These are phyloP conservation scores for Catharus fuscescens DNA, from an alignment of 2,113 vertebrate genomes.

Conservation along the genomic window DNA sequence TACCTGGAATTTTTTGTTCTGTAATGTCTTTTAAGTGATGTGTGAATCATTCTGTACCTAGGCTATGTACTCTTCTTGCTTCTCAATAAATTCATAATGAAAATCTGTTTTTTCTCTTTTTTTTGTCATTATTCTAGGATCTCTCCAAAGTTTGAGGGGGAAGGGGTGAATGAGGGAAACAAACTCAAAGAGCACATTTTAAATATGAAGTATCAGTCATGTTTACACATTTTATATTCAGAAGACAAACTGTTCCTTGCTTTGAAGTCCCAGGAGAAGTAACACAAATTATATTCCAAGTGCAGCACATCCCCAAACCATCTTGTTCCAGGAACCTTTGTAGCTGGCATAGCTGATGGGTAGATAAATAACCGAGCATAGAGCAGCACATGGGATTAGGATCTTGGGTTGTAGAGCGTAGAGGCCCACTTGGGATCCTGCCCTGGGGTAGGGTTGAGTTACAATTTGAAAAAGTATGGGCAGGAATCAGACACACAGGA, in stretches of 20 bases:
- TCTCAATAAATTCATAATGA: conserved; percentile 45
- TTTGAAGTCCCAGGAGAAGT: not conserved
- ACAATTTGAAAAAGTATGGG: not conserved
- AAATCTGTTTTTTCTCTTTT: not conserved
- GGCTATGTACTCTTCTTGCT: not conserved
- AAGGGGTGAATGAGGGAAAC: not conserved
- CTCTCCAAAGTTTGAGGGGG: not conserved
- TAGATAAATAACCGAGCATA: not conserved
- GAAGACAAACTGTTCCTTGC: not conserved
- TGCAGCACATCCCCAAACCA: not conserved
- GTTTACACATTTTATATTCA: not conserved
- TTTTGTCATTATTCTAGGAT: not conserved
- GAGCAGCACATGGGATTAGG: not conserved
- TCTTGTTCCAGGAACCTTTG: not conserved
- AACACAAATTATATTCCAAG: not conserved
- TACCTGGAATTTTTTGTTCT: not conserved
- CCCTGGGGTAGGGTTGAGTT: not conserved
- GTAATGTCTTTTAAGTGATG: not conserved
- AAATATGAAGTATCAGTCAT: not conserved
- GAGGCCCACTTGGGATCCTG: not conserved
- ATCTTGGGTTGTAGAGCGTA: not conserved
- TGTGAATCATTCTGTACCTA: not conserved
- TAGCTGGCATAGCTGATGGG: not conserved
- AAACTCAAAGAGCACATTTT: not conserved
- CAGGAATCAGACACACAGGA: not conserved